Evolutionary conservation across 2,888 invertebrate species (phyloP).

Genomic region (Ophonus ardosiacus): DNA sequence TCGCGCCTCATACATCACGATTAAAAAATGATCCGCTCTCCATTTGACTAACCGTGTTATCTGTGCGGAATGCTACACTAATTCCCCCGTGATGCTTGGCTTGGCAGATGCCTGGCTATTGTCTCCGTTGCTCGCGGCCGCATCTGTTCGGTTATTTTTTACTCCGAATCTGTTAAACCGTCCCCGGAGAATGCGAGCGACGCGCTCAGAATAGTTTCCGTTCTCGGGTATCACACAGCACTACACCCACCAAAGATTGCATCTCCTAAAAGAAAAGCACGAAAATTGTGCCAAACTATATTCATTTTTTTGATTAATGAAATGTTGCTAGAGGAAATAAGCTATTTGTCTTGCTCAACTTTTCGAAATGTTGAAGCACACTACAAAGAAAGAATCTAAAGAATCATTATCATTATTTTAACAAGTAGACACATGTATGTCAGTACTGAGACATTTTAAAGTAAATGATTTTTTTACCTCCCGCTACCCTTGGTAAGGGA

Average conservation of each 20-base stretch:
- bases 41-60: background rate
- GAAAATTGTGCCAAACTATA: too few species aligned
- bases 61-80: background rate
- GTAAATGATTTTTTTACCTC: too few species aligned
- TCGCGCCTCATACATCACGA: background rate
- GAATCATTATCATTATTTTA: too few species aligned
- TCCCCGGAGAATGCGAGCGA: slow-evolving; percentile 53
- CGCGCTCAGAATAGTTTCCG: slow-evolving; percentile 54
- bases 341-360: background rate
- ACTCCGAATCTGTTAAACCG: slow-evolving; percentile 53
- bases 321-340: background rate
- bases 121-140: slow-evolving; percentile 16
- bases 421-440: too few species aligned
- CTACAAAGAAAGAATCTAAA: too few species aligned
- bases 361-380: too few species aligned
- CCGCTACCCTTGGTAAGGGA: too few species aligned
- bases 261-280: background rate
- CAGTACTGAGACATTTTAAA: too few species aligned
- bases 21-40: background rate
- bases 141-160: slow-evolving; percentile 58
- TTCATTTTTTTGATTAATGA: background rate
- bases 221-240: background rate
- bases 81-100: background rate
- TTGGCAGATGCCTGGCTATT: slow-evolving; percentile 44
- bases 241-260: slow-evolving; percentile 8